Evolutionary conservation across 2,888 invertebrate genomes (phyloP).

Genomic region (Drosophila formosana): DNA sequence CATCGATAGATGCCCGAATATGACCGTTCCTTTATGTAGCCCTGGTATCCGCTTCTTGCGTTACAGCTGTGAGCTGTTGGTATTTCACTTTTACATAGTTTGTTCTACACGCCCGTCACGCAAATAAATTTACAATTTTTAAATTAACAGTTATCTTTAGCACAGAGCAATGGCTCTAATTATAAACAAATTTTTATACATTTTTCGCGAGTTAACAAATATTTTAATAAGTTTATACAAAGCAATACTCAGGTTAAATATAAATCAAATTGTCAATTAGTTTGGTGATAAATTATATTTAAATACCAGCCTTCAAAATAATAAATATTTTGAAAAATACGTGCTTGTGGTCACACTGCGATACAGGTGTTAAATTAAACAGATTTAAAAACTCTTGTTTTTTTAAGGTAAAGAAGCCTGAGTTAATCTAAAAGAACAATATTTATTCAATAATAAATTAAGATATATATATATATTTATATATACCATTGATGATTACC

Average conservation of each 20-base stretch:
- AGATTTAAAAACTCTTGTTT: no score
- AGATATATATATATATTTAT: no score
- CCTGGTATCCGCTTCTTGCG: slow-evolving; percentile 3
- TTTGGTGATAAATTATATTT: slow-evolving; percentile 19
- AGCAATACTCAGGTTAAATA: not conserved
- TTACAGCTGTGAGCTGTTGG: not conserved
- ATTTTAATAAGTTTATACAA: not conserved
- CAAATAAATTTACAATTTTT: not conserved
- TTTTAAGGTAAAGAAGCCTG: no score
- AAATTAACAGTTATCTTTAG: not conserved
- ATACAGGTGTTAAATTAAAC: not conserved
- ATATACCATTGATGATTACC: no score
- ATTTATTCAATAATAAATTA: no score
- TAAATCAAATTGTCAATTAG: not conserved
- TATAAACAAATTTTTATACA: not conserved
- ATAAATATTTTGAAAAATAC: not conserved
- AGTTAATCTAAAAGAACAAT: no score
- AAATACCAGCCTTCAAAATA: not conserved
- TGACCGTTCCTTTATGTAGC: slow-evolving; percentile 6
- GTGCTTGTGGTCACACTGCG: slow-evolving; percentile 34
- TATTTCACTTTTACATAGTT: not conserved
- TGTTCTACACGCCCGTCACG: not conserved
- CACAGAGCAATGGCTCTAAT: not conserved
- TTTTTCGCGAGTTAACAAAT: not conserved
- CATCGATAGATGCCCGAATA: not conserved